These are phyloP conservation scores for Parambassis ranga DNA, from an alignment of 2,797 vertebrate species.

Conservation along the genomic window DNA sequence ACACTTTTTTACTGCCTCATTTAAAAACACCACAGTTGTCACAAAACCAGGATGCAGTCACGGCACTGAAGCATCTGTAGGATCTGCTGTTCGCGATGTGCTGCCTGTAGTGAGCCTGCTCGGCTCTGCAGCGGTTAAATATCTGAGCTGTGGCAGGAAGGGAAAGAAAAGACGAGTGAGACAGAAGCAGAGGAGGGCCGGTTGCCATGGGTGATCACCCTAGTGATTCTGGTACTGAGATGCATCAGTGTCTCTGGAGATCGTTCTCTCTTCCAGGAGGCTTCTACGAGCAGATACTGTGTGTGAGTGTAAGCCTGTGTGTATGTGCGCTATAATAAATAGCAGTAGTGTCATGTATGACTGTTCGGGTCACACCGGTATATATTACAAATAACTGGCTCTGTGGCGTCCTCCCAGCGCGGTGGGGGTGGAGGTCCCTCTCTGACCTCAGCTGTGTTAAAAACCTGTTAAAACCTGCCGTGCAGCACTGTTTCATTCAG, in stretches of 20 bases:
- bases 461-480: constrained; percentile 29
- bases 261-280: constrained; percentile 35
- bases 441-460: constrained; percentile 31
- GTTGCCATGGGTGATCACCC: constrained; percentile 83
- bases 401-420: background rate
- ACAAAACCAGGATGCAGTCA: background rate
- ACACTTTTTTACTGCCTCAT: background rate
- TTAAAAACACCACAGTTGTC: background rate
- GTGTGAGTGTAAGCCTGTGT: background rate
- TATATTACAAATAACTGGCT: constrained; percentile 10
- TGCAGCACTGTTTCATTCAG: background rate
- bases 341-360: background rate
- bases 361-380: constrained; percentile 15
- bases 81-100: too few relatives aligned
- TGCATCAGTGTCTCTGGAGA: constrained; percentile 76
- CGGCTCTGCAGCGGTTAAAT: too few relatives aligned
- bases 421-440: background rate
- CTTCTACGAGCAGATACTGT: constrained; percentile 9
- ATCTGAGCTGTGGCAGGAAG: background rate
- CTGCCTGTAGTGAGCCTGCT: too few relatives aligned
- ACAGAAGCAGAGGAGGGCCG: background rate
- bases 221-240: constrained; percentile 88
- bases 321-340: constrained; percentile 7
- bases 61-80: too few relatives aligned
- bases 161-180: background rate